Evolutionary conservation across 2,113 vertebrate species (phyloP), one percentile per base, ranked within the genome.

Genomic region (Haemorhous mexicanus): DNA sequence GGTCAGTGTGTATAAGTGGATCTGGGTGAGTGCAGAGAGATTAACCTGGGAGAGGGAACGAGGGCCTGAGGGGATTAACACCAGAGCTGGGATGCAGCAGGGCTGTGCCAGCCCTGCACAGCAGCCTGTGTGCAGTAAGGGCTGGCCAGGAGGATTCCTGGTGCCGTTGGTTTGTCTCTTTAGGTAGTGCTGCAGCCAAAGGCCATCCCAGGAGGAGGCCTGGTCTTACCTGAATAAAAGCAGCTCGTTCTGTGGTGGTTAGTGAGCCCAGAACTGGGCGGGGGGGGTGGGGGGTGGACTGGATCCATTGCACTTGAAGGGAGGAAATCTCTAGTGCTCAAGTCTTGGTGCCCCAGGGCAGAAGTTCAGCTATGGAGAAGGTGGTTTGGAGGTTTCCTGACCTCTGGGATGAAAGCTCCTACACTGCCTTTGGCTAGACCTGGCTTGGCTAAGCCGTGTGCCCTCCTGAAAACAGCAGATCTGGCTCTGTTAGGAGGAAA

Each of bases 1-100:
- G 84, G 89, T 73, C 94, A 95, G 95, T 11, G 10, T 27, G 58
- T 35, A 2, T 74, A 85, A 93, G 56, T 11, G 53, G 92, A 83
- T 87, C 70, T 91, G 74, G 74, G 93, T 89, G 78, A 93, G 55
- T 67, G 61, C 85, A 75, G 27, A 17, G 89, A 46, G 94, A 85
- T 95, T 90, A 94, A 83, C 87, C 87, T 80, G 82, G 84, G 84
- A 82, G 81, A 75, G 64, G 53, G 75, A 75, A 20, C 0, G 0
- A 44, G 69, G 53, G 19, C 37, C 62, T 11, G 53, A 74, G 90
- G 75, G 82, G 85, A 81, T 93, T 84, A 77, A 37, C 3, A 2
- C 1, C 19, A 0, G 33, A 56, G 74, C 41, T 87, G 84, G 53
- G 58, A 66, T 64, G 19, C 53, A 55, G 87, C 70, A 74, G 84